Evolutionary conservation across 1,140 invertebrate genomes (phyloP).

Genomic region (Drosophila nasuta): DNA sequence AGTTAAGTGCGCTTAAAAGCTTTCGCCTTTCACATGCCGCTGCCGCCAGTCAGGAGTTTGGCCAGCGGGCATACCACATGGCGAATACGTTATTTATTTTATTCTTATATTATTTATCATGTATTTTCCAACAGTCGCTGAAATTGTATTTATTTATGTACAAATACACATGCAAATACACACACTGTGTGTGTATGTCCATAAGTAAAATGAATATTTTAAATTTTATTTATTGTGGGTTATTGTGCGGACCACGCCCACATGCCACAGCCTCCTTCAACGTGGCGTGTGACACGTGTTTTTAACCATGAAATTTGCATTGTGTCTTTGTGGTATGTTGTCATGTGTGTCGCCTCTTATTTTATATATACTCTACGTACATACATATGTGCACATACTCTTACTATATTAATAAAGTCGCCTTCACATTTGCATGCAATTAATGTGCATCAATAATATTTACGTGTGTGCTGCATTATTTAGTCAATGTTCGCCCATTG

Average conservation of each 20-base stretch:
- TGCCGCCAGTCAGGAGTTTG: slow-evolving; percentile 4
- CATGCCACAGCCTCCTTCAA: background rate
- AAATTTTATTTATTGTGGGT: slow-evolving; percentile 75
- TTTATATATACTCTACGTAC: slow-evolving; percentile 16
- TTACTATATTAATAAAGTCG: slow-evolving; percentile 66
- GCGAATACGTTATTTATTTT: slow-evolving; percentile 57
- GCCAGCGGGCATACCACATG: background rate
- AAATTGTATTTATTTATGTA: slow-evolving; percentile 76
- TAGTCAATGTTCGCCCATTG: slow-evolving; percentile 48
- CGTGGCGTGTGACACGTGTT: slow-evolving; percentile 65
- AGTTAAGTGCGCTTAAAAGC: slow-evolving; percentile 83
- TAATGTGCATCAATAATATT: slow-evolving; percentile 69
- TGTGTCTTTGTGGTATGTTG: slow-evolving; percentile 47
- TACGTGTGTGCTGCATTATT: slow-evolving; percentile 46
- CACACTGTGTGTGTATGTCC: slow-evolving; percentile 34
- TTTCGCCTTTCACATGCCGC: slow-evolving; percentile 61
- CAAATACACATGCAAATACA: slow-evolving; percentile 34
- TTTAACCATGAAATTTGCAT: slow-evolving; percentile 69
- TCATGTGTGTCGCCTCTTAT: slow-evolving; percentile 11
- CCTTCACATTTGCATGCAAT: slow-evolving; percentile 60
- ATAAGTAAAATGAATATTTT: slow-evolving; percentile 78
- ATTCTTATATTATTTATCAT: slow-evolving; percentile 71
- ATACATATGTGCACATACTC: too few relatives aligned
- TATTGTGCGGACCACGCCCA: slow-evolving; percentile 28
- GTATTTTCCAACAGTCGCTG: slow-evolving; percentile 47